Evolutionary conservation across 2,113 vertebrate genomes (phyloP), one percentile per base, ranked within the genome.

Genomic region (Motacilla alba): DNA sequence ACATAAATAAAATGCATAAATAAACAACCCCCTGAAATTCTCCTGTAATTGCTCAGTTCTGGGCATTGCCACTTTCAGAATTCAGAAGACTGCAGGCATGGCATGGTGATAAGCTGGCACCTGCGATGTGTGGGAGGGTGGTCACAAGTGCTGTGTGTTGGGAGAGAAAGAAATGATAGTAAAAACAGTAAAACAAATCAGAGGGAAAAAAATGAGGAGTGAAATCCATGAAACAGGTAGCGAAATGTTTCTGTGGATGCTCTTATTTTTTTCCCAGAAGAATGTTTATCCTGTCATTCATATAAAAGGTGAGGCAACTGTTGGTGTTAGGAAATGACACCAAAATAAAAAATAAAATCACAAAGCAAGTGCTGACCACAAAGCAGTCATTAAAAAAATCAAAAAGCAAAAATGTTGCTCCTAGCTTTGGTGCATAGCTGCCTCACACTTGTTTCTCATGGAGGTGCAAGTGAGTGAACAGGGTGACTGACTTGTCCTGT

Each of bases 81-180:
- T 13, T 23, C 39, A 53, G 43, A 86, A 80, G 9, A 27, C 24
- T 86, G 44, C 56, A 83, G 16, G 15, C 10, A 43, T 9, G 7
- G 10, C 3, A 1, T 53, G 43, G 26, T 89, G 39, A 67, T 83
- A 35, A 91, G 22, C 18, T 63, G 46, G 22, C 72, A 89, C 19
- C 41, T 66, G 56, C 0, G 0, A 23, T 16, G 3, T 4, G 7
- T 87, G 15, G 44, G 76, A 76, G 8, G 3, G 9, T 55, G 20
- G 20, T 76, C 67, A 83, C 44, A 63, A 72, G 33, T 24, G 8
- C 13, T 78, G 15, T 11, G 23, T 46, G 3, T 5, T 79, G 58
- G 33, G 53, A 76, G 53, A 68, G 21, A 50, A 76, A 73, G 41
- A 64, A 92, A 12, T 12, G 69, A n/a, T 28, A 58, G 43, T 23